phyloP scores from a whole-genome alignment of 1,140 invertebrate genomes.

The Drosophila parabipectinata region DNA sequence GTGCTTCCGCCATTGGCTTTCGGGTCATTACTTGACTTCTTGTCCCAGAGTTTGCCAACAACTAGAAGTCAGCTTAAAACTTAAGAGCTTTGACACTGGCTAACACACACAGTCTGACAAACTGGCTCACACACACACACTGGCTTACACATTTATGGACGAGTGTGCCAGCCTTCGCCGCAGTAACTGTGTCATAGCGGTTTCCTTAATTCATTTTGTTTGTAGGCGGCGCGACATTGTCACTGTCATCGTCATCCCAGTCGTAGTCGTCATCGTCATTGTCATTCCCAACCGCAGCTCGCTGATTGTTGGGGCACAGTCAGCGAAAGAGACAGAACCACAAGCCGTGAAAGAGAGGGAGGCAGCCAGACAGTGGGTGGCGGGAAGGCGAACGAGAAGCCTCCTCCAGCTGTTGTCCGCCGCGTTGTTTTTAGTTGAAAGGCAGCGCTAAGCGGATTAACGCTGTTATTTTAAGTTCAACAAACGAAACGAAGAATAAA shows the following conservation, averaged over 20 bases:
- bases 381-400: slow-evolving; percentile 5
- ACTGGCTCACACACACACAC: slow-evolving; percentile 2
- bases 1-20: slow-evolving; percentile 48
- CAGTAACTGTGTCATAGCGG: slow-evolving; percentile 80
- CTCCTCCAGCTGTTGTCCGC: slow-evolving; percentile 42
- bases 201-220: slow-evolving; percentile 83
- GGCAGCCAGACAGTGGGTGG: slow-evolving; percentile 11
- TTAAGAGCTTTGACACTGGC: slow-evolving; percentile 22
- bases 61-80: slow-evolving; percentile 57
- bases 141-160: slow-evolving; percentile 9
- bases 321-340: slow-evolving; percentile 6
- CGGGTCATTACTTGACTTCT: slow-evolving; percentile 54
- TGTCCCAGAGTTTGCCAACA: slow-evolving; percentile 49
- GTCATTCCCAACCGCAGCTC: slow-evolving; percentile 56
- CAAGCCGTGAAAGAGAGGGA: slow-evolving; percentile 7
- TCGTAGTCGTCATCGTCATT: slow-evolving; percentile 37
- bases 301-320: slow-evolving; percentile 35
- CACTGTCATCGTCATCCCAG: slow-evolving; percentile 55
- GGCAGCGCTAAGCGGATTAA: slow-evolving; percentile 78
- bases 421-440: slow-evolving; percentile 73
- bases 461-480: slow-evolving; percentile 82
- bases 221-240: slow-evolving; percentile 61
- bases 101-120: slow-evolving; percentile 6
- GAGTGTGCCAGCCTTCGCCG: slow-evolving; percentile 38
- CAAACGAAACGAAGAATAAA: slow-evolving; percentile 81